These are phyloP conservation scores for Rhagoletis zephyria DNA, from an alignment of 1,140 invertebrate genomes.

Conservation along the genomic window DNA sequence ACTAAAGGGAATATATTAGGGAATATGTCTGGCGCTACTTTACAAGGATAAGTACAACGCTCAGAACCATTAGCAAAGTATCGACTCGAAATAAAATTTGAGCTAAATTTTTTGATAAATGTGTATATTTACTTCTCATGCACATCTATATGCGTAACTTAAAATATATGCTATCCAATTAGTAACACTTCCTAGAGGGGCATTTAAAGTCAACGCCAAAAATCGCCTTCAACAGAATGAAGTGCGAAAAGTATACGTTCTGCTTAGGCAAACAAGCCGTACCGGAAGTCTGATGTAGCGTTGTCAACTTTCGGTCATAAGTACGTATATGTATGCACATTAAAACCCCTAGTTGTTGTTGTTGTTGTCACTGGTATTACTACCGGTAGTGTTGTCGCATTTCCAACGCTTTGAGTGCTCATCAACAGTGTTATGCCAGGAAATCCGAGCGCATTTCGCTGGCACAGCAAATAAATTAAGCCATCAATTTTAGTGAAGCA, in stretches of 20 bases:
- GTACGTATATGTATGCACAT: neutral
- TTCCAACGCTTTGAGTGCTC: neutral
- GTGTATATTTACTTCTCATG: too few relatives aligned
- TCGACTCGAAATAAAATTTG: too few relatives aligned
- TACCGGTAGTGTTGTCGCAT: neutral
- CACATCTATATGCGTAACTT: too few relatives aligned
- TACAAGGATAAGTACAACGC: too few relatives aligned
- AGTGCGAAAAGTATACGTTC: constrained; percentile 22
- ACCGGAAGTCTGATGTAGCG: constrained; percentile 13
- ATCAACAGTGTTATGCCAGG: neutral
- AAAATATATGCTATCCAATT: too few relatives aligned
- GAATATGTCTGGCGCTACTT: too few relatives aligned
- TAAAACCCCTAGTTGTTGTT: neutral
- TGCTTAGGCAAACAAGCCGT: constrained; percentile 17
- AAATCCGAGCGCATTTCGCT: constrained; percentile 26
- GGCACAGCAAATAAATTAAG: constrained; percentile 38
- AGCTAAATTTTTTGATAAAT: too few relatives aligned
- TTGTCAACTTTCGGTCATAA: neutral
- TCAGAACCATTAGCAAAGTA: too few relatives aligned
- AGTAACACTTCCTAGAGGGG: neutral
- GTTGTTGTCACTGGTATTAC: neutral
- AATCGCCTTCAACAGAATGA: neutral
- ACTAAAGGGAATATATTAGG: too few relatives aligned
- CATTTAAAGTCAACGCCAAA: neutral
- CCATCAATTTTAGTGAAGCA: constrained; percentile 16